Evolutionary conservation across 2,797 vertebrate species (phyloP).

Genomic region (Tragelaphus eurycerus): DNA sequence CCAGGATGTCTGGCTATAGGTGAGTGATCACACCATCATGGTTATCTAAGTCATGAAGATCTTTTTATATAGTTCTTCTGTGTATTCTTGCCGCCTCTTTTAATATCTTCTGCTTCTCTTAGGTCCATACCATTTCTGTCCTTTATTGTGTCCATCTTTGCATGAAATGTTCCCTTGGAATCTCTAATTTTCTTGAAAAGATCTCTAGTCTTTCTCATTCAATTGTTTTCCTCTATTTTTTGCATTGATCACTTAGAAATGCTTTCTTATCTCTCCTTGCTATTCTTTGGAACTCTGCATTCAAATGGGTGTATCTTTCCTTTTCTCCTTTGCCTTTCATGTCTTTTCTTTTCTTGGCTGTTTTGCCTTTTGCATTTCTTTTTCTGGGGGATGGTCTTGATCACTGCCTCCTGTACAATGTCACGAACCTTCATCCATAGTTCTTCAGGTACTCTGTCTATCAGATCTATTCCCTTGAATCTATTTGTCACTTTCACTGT

Average conservation of each 20-base stretch:
- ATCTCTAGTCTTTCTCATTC: neutral
- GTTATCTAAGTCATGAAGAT: neutral
- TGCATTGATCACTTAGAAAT: neutral
- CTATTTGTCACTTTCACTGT: neutral
- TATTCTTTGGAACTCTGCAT: neutral
- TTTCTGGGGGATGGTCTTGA: neutral
- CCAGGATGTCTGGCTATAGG: neutral
- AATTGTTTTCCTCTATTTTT: neutral
- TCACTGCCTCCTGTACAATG: neutral
- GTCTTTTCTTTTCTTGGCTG: neutral
- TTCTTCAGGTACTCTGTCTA: neutral
- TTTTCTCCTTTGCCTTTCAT: neutral
- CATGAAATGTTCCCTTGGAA: neutral
- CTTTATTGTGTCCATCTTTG: neutral
- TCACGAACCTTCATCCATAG: neutral
- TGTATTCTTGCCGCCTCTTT: neutral
- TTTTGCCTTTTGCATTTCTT: neutral
- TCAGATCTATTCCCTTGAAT: neutral
- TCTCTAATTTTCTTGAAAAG: neutral
- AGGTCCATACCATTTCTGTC: neutral
- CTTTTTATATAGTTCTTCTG: neutral
- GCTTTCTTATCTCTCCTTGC: neutral
- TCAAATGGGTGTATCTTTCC: neutral
- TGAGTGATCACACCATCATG: neutral
- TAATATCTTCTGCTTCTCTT: neutral